These are phyloP conservation scores for Epizoanthus ramosus DNA, from an alignment of 92 coral and sea anemone genomes.

Conservation along the genomic window DNA sequence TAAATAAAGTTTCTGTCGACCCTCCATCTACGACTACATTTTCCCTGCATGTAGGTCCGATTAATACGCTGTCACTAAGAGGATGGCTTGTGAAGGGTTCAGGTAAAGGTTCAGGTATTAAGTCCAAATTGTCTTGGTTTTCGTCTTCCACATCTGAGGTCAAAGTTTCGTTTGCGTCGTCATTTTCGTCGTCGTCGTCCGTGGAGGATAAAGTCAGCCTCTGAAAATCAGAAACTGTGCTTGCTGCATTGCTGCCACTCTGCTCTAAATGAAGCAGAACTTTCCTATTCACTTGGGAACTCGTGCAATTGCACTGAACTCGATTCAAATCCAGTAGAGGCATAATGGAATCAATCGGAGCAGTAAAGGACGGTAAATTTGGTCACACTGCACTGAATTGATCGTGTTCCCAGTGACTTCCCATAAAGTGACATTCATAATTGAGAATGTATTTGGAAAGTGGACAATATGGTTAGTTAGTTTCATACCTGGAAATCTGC, in stretches of 20 bases:
- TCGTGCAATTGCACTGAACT: slow-evolving; percentile 11
- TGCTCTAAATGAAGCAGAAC: neutral
- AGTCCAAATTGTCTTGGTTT: neutral
- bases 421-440: no score
- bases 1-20: neutral
- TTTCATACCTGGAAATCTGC: no score
- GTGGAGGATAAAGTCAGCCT: neutral
- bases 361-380: neutral
- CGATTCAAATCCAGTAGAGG: slow-evolving; percentile 3
- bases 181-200: neutral
- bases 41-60: slow-evolving; percentile 1
- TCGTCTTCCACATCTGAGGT: neutral
- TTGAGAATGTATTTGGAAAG: no score
- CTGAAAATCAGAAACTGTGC: neutral
- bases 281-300: neutral
- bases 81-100: neutral
- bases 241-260: neutral
- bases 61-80: neutral
- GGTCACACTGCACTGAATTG: neutral
- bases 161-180: no score
- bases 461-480: no score
- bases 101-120: neutral
- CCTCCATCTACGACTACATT: neutral
- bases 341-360: slow-evolving; percentile 25
- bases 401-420: no score